Evolutionary conservation across 2,113 vertebrate genomes (phyloP), one percentile per base, ranked within the genome.

Genomic region (Tachysurus vachellii): DNA sequence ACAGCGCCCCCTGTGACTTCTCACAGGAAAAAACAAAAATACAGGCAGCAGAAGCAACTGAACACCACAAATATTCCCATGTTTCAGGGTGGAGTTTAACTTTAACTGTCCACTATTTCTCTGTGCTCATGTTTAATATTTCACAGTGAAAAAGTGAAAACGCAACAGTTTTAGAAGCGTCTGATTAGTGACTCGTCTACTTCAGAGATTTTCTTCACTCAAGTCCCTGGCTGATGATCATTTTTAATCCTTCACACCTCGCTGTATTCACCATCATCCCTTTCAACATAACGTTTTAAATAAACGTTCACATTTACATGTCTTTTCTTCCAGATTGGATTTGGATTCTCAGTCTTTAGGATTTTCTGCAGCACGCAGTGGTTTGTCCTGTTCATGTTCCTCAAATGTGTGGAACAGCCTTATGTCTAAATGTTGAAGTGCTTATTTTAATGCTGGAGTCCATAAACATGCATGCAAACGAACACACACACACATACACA

Each of bases 371-470:
- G 28, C 44, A 57, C 36, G 21, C 42, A 26, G 26, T 23, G 26
- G 4, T n/a, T 80, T 5, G 79, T 61, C 36, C 54, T 80, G 71
- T 82, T 71, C 23, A 31, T 47, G 71, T 62, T 73, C 66, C 57
- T 53, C 17, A 68, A 57, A 73, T 73, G 64, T 36, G 64, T 87
- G 70, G 73, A 66, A 61, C 73, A 79, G 86, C 77, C 82, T 90
- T 83, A 84, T 82, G 81, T 82, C 71, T 87, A 82, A 86, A n/a
- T 83, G n/a, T 83, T n/a, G 21, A 68, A 83, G 75, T 82, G 79
- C 77, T 87, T 89, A 87, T 83, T 83, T 80, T 64, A 88, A 87
- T 91, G 85, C 91, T 92, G 89, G 89, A 91, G 71, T 86, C 76
- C 26, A 81, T 89, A 56, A 90, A 50, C 87, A 62, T 81, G 84